Conservation (phyloP, 2,797 vertebrate species). For the Notamacropus eugenii region DNA sequence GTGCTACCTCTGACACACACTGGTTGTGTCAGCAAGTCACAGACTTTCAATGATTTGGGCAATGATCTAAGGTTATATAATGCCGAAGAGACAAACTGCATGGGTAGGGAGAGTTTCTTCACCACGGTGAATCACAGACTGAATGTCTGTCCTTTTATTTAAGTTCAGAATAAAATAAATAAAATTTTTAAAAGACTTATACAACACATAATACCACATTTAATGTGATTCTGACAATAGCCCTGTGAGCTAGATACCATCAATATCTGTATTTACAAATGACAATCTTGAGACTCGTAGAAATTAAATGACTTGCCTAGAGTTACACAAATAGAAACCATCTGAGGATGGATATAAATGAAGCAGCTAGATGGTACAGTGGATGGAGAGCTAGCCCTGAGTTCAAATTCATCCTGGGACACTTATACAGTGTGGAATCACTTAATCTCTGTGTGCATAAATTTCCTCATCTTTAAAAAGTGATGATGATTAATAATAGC, state of each 20-base stretch:
- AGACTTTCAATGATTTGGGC: background rate
- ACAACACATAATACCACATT: background rate
- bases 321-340: background rate
- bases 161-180: background rate
- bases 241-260: background rate
- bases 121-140: background rate
- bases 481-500: background rate
- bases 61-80: background rate
- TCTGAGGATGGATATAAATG: background rate
- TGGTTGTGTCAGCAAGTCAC: background rate
- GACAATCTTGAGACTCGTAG: background rate
- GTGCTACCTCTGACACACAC: background rate
- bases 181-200: background rate
- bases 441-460: background rate
- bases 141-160: background rate
- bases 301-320: background rate
- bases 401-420: background rate
- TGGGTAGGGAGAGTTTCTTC: background rate
- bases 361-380: background rate
- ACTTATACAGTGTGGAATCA: background rate
- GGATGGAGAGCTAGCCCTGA: background rate
- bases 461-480: background rate
- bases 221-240: background rate
- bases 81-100: background rate
- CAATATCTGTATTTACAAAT: background rate